Evolutionary conservation across 1,140 invertebrate species (phyloP).

Genomic region (Macrosteles quadrilineatus): DNA sequence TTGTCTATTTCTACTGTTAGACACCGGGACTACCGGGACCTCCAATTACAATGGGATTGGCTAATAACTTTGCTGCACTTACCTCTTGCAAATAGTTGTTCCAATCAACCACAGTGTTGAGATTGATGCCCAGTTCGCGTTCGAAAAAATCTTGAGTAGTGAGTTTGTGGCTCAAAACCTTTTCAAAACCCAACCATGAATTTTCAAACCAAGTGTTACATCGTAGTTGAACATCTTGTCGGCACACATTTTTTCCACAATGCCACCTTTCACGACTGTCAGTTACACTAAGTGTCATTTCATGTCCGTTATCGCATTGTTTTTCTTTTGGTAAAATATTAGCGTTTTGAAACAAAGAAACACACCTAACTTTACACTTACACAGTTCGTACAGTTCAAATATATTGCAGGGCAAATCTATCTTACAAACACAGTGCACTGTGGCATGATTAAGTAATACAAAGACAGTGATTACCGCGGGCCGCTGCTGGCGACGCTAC

Average conservation of each 20-base stretch:
- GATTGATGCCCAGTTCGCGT: background rate
- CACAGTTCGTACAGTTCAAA: slow-evolving; percentile 1
- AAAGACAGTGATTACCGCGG: no score
- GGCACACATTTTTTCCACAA: no score
- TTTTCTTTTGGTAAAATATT: slow-evolving; percentile 6
- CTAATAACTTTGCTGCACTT: background rate
- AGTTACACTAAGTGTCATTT: slow-evolving; percentile 8
- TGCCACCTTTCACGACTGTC: slow-evolving; percentile 9
- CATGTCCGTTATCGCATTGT: slow-evolving; percentile 11
- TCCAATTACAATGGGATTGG: background rate
- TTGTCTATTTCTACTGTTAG: background rate
- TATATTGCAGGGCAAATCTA: no score
- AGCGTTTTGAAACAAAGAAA: background rate
- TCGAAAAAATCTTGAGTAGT: slow-evolving; percentile 2
- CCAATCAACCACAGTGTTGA: slow-evolving; percentile 1
- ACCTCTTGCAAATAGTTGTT: slow-evolving; percentile 1
- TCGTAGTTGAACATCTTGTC: no score
- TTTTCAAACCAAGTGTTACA: background rate
- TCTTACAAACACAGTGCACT: no score
- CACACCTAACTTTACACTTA: slow-evolving; percentile 5
- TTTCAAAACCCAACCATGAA: background rate
- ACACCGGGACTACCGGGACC: slow-evolving; percentile 2
- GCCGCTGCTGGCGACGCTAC: no score
- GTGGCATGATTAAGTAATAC: no score
- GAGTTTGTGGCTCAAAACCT: background rate